These are phyloP conservation scores for Aethina tumida DNA, from an alignment of 1,140 invertebrate species.

Conservation along the genomic window DNA sequence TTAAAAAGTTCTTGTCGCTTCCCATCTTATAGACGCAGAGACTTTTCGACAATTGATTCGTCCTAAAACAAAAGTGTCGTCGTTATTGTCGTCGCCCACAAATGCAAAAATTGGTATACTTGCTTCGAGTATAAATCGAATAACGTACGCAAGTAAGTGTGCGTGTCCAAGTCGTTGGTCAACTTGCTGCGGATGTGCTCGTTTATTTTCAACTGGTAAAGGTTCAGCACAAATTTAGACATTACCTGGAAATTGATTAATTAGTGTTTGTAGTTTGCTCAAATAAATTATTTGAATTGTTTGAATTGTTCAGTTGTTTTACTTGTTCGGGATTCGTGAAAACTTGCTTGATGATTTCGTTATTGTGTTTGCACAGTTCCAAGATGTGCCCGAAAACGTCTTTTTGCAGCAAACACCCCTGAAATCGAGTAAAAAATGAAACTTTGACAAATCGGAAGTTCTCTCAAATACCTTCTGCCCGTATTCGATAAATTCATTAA, in stretches of 20 bases:
- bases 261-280: too few species aligned
- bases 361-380: slow-evolving; percentile 81
- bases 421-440: slow-evolving; percentile 26
- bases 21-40: slow-evolving; percentile 67
- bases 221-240: slow-evolving; percentile 94
- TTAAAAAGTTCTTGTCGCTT: slow-evolving; percentile 68
- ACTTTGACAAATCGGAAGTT: slow-evolving; percentile 1
- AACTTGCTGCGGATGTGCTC: slow-evolving; percentile 74
- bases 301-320: too few species aligned
- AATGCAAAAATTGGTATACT: slow-evolving; percentile 11
- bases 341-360: slow-evolving; percentile 81
- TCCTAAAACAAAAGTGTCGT: slow-evolving; percentile 40
- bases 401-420: slow-evolving; percentile 63
- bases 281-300: too few species aligned
- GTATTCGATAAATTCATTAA: slow-evolving; percentile 95
- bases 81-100: slow-evolving; percentile 1
- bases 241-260: too few species aligned
- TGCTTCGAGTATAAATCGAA: slow-evolving; percentile 81
- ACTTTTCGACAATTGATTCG: slow-evolving; percentile 62
- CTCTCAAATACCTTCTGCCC: slow-evolving; percentile 57
- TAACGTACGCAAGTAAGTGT: slow-evolving; percentile 80
- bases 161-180: slow-evolving; percentile 67
- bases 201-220: slow-evolving; percentile 89
- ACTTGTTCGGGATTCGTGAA: slow-evolving; percentile 94
- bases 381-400: slow-evolving; percentile 89